phyloP scores from a whole-genome alignment of 1,140 invertebrate genomes.

The Zaprionus lachaisei region DNA sequence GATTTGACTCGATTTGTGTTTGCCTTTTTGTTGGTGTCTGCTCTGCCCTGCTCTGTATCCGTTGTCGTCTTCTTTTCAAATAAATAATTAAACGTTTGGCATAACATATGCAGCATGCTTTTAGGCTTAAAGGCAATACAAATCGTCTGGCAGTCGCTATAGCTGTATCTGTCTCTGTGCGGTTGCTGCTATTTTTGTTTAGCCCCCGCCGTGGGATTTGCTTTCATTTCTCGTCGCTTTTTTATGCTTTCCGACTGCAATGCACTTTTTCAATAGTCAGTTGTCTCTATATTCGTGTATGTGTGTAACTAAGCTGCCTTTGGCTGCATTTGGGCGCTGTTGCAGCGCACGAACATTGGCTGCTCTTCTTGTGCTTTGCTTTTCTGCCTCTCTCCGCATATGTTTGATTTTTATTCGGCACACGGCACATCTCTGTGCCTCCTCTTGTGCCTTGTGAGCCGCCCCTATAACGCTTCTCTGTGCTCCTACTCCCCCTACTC shows the following conservation, averaged over 20 bases:
- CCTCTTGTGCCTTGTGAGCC: constrained; percentile 54
- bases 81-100: constrained; percentile 84
- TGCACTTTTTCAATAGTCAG: constrained; percentile 69
- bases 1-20: constrained; percentile 31
- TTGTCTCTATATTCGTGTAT: background rate
- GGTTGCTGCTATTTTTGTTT: constrained; percentile 39
- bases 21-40: constrained; percentile 7
- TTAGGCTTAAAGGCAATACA: constrained; percentile 72
- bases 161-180: constrained; percentile 28
- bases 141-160: constrained; percentile 47
- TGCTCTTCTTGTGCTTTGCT: constrained; percentile 22
- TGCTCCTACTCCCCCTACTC: background rate
- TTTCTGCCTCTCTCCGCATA: constrained; percentile 13
- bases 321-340: constrained; percentile 61
- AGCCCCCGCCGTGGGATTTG: constrained; percentile 25
- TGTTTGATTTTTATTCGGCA: constrained; percentile 59
- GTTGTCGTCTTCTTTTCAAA: constrained; percentile 67
- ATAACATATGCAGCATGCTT: constrained; percentile 82
- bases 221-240: constrained; percentile 20
- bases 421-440: constrained; percentile 45
- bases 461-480: constrained; percentile 8
- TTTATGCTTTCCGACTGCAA: constrained; percentile 52
- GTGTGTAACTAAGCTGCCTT: constrained; percentile 51
- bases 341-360: constrained; percentile 57
- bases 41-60: background rate